Evolutionary conservation across 2,797 vertebrate genomes (phyloP), one percentile per base, ranked within the genome.

Genomic region (Notoglanidium macrostoma): DNA sequence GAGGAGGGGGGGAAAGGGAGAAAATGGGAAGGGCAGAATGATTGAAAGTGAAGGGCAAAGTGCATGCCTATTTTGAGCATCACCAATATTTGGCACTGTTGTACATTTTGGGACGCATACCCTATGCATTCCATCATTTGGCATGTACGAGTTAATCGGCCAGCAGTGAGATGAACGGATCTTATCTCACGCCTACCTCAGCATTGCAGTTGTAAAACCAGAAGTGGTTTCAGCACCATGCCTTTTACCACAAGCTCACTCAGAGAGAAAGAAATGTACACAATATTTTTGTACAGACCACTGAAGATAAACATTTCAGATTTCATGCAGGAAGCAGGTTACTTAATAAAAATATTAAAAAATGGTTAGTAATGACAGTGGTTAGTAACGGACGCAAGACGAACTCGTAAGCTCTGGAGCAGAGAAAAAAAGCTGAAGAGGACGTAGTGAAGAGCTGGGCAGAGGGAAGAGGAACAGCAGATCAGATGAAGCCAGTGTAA

Each of bases 401-500:
- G 0, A n/a, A 54, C 46, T 63, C 2, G 0, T 59, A 26, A 59
- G 35, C 55, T 3, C 54, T 59, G 78, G 35, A n/a, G 44, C n/a
- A 87, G 0, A 51, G 21, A 63, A 40, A 40, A 35, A 40, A 63
- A 57, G 70, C 79, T 63, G 78, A 23, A 51, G 70, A 63, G 19
- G n/a, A 80, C 7, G 68, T 12, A 12, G 14, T 81, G 84, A 86
- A 85, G 32, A 17, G 55, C 23, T 63, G 35, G 63, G 49, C 40
- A 81, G 26, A 63, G 35, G 76, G 61, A 83, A 74, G 78, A 87
- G 65, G 49, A 87, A 83, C 2, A 68, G 83, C 6, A 67, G 87
- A 83, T 78, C 88, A 88, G 84, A 85, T 59, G 77, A 78, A 89
- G 77, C 76, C 81, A 74, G 81, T 83, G 76, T 85, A 81, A 59